phyloP scores from a whole-genome alignment of 2,888 invertebrate species.

The Camptogramma bilineatum region DNA sequence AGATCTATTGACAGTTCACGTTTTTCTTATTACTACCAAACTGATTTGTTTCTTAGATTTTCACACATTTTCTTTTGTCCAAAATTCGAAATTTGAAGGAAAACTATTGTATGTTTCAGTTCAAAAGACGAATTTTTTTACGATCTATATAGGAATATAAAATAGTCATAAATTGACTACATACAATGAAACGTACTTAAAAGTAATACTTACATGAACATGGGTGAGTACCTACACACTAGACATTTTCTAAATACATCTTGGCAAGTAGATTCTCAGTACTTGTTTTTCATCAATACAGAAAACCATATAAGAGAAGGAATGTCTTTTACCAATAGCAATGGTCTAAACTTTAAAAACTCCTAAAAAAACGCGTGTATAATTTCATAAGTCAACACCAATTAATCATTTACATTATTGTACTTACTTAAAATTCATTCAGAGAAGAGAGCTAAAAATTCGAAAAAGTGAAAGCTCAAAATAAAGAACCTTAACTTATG shows the following conservation, averaged over 20 bases:
- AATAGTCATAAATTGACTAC: constrained; percentile 2
- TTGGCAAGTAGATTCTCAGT: constrained; percentile 30
- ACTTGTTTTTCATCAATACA: constrained; percentile 16
- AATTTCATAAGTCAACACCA: constrained; percentile 24
- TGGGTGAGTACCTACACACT: constrained; percentile 7
- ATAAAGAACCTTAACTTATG: constrained; percentile 19
- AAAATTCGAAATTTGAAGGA: not conserved
- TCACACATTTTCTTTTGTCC: not conserved
- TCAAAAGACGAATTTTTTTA: not conserved
- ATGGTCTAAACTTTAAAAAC: constrained; percentile 6
- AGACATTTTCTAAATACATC: constrained; percentile 18
- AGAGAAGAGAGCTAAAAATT: constrained; percentile 43
- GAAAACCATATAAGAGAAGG: constrained; percentile 18
- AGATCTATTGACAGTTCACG: constrained; percentile 8
- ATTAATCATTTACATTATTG: constrained; percentile 19
- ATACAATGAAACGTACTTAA: not conserved
- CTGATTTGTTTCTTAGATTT: not conserved
- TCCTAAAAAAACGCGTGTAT: constrained; percentile 2
- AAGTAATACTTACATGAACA: constrained; percentile 1
- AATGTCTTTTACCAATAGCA: constrained; percentile 27
- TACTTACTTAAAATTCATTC: constrained; percentile 34
- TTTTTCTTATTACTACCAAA: not conserved
- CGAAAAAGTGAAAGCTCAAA: constrained; percentile 37
- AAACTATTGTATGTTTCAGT: not conserved
- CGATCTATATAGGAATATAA: not conserved